Conservation (phyloP, 2,888 invertebrate species). For the Agelastica alni region DNA sequence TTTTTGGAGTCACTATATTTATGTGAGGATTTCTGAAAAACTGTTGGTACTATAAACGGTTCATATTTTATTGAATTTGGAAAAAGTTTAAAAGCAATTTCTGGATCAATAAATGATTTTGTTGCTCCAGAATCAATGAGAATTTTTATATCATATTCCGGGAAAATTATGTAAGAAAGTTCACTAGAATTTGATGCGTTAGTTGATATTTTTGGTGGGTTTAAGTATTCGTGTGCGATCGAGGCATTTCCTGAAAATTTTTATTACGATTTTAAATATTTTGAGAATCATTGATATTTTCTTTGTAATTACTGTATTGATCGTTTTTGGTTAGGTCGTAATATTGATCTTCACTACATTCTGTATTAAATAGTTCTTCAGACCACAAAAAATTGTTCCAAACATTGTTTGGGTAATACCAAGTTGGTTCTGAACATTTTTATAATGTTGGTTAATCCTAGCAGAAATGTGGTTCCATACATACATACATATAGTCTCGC, state of each 20-base stretch:
- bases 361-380: background rate
- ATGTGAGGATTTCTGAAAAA: background rate
- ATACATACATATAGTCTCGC: too few relatives aligned
- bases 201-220: background rate
- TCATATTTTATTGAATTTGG: background rate
- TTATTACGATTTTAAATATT: too few relatives aligned
- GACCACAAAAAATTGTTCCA: too few relatives aligned
- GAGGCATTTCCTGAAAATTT: too few relatives aligned
- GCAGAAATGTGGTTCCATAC: too few relatives aligned
- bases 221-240: too few relatives aligned
- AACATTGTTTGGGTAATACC: too few relatives aligned
- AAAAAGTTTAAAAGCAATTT: slow-evolving; percentile 15
- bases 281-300: too few relatives aligned
- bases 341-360: background rate
- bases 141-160: slow-evolving; percentile 11
- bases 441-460: too few relatives aligned
- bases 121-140: slow-evolving; percentile 13
- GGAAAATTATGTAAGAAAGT: slow-evolving; percentile 13
- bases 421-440: too few relatives aligned
- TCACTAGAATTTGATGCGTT: slow-evolving; percentile 20
- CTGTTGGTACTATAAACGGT: background rate
- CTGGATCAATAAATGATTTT: slow-evolving; percentile 15
- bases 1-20: background rate
- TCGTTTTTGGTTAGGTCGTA: too few relatives aligned
- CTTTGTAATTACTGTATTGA: background rate